Base-by-base conservation (phyloP, 2,797 vertebrate genomes). In the Sebastes flavidus region DNA sequence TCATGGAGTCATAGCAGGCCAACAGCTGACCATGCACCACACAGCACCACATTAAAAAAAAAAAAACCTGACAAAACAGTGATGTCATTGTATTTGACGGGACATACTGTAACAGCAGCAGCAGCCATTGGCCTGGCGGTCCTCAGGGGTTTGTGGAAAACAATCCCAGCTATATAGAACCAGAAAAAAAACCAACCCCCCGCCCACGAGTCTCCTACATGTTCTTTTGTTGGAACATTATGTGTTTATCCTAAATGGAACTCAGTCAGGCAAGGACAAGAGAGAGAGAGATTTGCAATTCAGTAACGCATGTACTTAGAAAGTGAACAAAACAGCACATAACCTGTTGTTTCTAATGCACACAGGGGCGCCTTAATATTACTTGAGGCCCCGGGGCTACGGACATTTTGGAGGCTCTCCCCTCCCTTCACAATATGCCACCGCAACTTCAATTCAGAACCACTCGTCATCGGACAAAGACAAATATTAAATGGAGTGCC, bases 11-110 rank as follows among this genome's bases (percentile, higher is more conserved):
- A 49, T 38, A 42, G 74, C 63, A 24, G 55, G 88, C 89, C 87
- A 90, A 87, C 91, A 92, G 89, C 91, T 93, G 92, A 93, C 81
- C 78, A 62, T 56, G 78, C 79, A 66, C 73, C 80, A 70, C 75
- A 72, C 74, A 68, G 56, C 77, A 27, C 77, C 78, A 62, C 62
- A 68, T 34, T 20, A n/a, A 46, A 65, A 34, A 70, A 74, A 78
- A 13, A 30, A 32, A 61, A 32, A 34, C 4, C 56, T 52, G 46
- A 86, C 78, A 87, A 56, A 90, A 89, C 85, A 75, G 65, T 89
- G 89, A 91, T 90, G 88, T 91, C 87, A 92, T 84, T 77, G 81
- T 66, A 78, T 81, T 81, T 89, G 87, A 90, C 38, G 55, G 70
- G 61, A 85, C 84, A 85, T 68, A 87, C 46, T 49, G 18, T 49